Evolutionary conservation across 1,140 invertebrate species (phyloP).

Genomic region (Saccostrea cuccullata): DNA sequence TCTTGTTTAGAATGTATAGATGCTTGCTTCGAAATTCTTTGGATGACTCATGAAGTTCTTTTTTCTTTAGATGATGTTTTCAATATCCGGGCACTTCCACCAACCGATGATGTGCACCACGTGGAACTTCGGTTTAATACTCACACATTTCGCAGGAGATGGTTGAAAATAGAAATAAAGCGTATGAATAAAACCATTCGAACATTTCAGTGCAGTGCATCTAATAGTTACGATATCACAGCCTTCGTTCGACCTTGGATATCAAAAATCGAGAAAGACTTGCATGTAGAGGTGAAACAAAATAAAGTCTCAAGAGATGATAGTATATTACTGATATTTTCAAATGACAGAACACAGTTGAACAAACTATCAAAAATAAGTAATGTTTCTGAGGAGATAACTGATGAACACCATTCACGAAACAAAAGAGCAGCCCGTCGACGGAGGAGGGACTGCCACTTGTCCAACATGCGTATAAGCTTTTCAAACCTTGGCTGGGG

Average conservation of each 20-base stretch:
- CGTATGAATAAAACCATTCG: slow-evolving; percentile 1
- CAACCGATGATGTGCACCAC: slow-evolving; percentile 19
- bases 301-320: background rate
- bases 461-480: slow-evolving; percentile 88
- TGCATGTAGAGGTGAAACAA: slow-evolving; percentile 6
- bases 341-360: background rate
- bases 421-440: background rate
- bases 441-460: slow-evolving; percentile 58
- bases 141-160: background rate
- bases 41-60: no score
- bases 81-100: background rate
- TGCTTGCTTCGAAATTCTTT: no score
- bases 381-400: background rate
- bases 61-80: background rate
- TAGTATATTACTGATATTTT: background rate
- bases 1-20: no score
- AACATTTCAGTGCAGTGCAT: background rate
- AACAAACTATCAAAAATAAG: background rate
- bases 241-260: background rate
- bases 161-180: slow-evolving; percentile 8
- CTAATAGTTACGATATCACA: background rate
- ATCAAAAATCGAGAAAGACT: background rate
- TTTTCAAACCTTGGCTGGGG: slow-evolving; percentile 97
- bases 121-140: slow-evolving; percentile 45
- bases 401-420: background rate